Conservation (phyloP, 2,888 invertebrate genomes). For the Zonitis immaculata region DNA sequence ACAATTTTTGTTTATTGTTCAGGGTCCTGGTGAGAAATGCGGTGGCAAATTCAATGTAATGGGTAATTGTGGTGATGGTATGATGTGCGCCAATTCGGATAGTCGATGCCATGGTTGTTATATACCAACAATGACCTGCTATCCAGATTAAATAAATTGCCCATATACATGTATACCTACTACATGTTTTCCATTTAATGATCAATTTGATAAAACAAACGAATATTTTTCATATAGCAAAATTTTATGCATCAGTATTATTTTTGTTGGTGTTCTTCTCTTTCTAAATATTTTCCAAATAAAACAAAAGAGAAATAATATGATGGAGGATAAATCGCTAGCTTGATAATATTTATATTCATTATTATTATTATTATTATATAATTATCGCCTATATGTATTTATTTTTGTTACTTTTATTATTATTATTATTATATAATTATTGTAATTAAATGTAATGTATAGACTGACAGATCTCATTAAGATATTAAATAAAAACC, state of each 20-base stretch:
- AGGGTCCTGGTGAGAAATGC: slow-evolving; percentile 45
- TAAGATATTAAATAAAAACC: slow-evolving; percentile 7
- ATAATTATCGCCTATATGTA: slow-evolving; percentile 11
- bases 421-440: slow-evolving; percentile 2
- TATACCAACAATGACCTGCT: slow-evolving; percentile 36
- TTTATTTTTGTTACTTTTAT: slow-evolving; percentile 11
- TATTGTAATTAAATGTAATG: slow-evolving; percentile 5
- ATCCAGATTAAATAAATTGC: slow-evolving; percentile 18
- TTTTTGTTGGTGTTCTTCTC: slow-evolving; percentile 9
- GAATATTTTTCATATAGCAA: too few species aligned
- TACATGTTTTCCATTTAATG: too few species aligned
- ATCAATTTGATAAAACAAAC: too few species aligned
- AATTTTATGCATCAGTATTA: slow-evolving; percentile 30
- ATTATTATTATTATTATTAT: slow-evolving; percentile 4
- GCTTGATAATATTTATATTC: slow-evolving; percentile 17
- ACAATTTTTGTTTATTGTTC: slow-evolving; percentile 5
- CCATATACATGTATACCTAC: too few species aligned
- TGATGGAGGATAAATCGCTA: background rate
- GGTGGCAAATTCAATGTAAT: slow-evolving; percentile 38
- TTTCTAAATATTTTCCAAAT: slow-evolving; percentile 9
- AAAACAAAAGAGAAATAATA: background rate
- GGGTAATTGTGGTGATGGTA: slow-evolving; percentile 42
- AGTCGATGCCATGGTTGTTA: slow-evolving; percentile 46
- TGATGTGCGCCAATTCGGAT: slow-evolving; percentile 40
- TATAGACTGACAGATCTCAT: slow-evolving; percentile 13